A percentile compares a stretch with the other conserved stretches of the same genome.
Evolutionary conservation across 1,140 invertebrate species (phyloP).

Genomic region (Battus philenor): DNA sequence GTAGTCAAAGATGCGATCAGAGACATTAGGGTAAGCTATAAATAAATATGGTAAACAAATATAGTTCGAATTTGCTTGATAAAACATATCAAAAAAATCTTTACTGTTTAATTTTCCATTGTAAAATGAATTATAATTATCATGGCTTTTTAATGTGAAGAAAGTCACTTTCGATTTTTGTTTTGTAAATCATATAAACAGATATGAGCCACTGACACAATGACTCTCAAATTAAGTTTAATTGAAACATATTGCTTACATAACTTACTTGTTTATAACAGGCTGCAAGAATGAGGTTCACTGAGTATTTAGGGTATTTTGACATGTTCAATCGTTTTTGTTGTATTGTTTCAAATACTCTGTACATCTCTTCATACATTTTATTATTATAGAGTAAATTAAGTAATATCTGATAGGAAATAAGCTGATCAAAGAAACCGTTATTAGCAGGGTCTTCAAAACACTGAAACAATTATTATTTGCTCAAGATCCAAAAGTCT

Average conservation of each 20-base stretch:
- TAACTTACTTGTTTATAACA: constrained; percentile 85
- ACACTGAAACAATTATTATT: constrained; percentile 79
- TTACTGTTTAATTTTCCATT: too few species aligned
- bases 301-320: constrained; percentile 81
- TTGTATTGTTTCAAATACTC: constrained; percentile 79
- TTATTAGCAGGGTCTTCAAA: constrained; percentile 79
- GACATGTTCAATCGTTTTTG: constrained; percentile 76
- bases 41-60: too few species aligned
- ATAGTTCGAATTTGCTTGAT: too few species aligned
- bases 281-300: constrained; percentile 80
- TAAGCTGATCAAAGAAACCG: constrained; percentile 84
- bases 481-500: too few species aligned
- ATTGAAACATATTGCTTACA: constrained; percentile 17
- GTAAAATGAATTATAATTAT: too few species aligned
- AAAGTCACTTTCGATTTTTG: too few species aligned
- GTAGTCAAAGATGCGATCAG: too few species aligned
- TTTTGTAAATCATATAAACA: too few species aligned
- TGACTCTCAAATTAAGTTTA: constrained; percentile 6
- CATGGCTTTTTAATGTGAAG: too few species aligned
- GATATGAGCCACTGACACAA: too few species aligned
- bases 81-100: too few species aligned
- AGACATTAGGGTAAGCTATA: too few species aligned
- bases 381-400: constrained; percentile 83
- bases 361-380: constrained; percentile 82
- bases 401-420: constrained; percentile 81